Conservation (phyloP, 2,113 vertebrate species). For the Heterotilapia buettikoferi region DNA sequence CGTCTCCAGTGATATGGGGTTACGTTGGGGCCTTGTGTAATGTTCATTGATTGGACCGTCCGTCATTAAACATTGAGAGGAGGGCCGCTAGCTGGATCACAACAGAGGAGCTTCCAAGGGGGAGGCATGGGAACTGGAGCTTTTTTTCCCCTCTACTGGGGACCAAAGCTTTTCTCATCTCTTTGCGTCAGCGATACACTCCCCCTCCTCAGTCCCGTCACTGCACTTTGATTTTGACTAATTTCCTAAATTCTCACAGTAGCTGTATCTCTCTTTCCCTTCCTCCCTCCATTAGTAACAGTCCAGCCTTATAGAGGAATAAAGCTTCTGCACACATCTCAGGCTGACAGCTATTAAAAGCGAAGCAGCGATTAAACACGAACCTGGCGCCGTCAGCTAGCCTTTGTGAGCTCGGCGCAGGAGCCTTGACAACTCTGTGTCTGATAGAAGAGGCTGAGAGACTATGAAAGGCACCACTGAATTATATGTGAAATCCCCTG, state of each 20-base stretch:
- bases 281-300: neutral
- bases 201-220: neutral
- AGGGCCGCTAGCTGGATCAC: constrained; percentile 23
- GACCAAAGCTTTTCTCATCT: neutral
- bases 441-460: constrained; percentile 9
- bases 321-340: neutral
- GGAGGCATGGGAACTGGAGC: constrained; percentile 24
- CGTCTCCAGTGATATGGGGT: constrained; percentile 32
- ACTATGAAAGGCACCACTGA: neutral
- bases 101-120: constrained; percentile 24
- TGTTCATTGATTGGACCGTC: constrained; percentile 65
- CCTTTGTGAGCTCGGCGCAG: neutral
- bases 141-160: neutral
- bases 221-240: neutral
- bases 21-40: constrained; percentile 44
- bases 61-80: constrained; percentile 65
- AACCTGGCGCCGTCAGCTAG: constrained; percentile 6
- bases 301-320: neutral
- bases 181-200: neutral
- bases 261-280: neutral
- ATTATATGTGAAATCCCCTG: neutral
- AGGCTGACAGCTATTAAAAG: constrained; percentile 32
- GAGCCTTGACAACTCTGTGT: constrained; percentile 12
- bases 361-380: constrained; percentile 27
- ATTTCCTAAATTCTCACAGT: neutral